Conservation (phyloP, 2,888 invertebrate species). For the Eristalis intricaria region DNA sequence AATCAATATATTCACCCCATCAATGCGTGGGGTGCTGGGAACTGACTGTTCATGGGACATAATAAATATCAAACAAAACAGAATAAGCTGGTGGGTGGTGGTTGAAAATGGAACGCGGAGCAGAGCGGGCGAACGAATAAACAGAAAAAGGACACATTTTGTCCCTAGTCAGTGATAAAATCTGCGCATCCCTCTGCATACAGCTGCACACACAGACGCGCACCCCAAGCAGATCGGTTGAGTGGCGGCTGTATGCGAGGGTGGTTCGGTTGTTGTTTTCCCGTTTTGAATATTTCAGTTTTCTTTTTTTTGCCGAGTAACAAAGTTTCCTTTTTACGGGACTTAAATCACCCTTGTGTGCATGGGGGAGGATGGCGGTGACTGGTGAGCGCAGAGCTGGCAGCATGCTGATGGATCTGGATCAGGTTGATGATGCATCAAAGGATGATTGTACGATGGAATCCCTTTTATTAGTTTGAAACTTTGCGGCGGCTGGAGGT, state of each 20-base stretch:
- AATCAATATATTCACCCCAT: slow-evolving; percentile 54
- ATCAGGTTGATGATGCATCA: slow-evolving; percentile 62
- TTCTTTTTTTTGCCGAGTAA: slow-evolving; percentile 19
- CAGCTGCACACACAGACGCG: neutral
- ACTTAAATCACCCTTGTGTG: slow-evolving; percentile 43
- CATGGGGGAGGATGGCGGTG: neutral
- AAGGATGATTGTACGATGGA: slow-evolving; percentile 61
- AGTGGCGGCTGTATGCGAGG: neutral
- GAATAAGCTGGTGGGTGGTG: neutral
- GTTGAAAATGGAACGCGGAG: neutral
- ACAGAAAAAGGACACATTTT: slow-evolving; percentile 3
- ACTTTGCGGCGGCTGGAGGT: slow-evolving; percentile 40
- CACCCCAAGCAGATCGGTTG: too few species aligned
- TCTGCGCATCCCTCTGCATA: neutral
- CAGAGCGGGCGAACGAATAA: neutral
- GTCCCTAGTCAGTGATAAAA: slow-evolving; percentile 4
- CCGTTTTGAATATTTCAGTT: slow-evolving; percentile 39
- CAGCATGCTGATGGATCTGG: slow-evolving; percentile 42
- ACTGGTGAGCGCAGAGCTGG: neutral
- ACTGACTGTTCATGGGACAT: neutral
- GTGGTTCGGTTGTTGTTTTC: slow-evolving; percentile 24
- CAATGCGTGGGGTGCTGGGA: slow-evolving; percentile 37
- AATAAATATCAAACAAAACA: slow-evolving; percentile 51
- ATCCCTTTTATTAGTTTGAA: slow-evolving; percentile 55
- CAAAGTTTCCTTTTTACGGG: slow-evolving; percentile 56